A percentile compares a stretch with the other conserved stretches of the same genome.
phyloP scores from a whole-genome alignment of 2,113 vertebrate genomes.

The Gasterosteus nipponicus region DNA sequence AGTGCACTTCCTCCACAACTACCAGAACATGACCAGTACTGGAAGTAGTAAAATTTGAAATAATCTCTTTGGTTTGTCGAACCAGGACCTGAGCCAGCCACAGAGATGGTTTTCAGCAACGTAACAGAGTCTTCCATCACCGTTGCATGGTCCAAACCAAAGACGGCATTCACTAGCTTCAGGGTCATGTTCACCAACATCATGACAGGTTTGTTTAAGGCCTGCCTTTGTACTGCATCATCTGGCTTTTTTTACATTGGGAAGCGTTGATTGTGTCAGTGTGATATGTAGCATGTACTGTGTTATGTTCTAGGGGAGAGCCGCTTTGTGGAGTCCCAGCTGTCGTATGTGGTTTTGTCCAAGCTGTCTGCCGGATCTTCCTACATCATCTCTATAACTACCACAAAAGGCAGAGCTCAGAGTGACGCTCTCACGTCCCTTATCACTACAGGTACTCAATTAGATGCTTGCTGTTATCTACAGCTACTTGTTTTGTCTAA shows the following conservation, averaged over 20 bases:
- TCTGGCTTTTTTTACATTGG: neutral
- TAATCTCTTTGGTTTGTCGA: conserved; percentile 19
- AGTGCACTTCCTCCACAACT: neutral
- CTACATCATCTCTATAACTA: conserved; percentile 85
- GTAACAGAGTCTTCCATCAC: conserved; percentile 79
- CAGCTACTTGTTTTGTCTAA: neutral
- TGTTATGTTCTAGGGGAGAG: conserved; percentile 81
- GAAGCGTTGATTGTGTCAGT: neutral
- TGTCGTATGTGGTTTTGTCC: conserved; percentile 75
- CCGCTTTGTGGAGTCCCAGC: conserved; percentile 72
- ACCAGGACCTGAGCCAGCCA: conserved; percentile 79
- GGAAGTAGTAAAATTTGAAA: neutral
- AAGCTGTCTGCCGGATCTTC: conserved; percentile 81
- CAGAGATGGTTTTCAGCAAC: conserved; percentile 79
- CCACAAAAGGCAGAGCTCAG: conserved; percentile 80
- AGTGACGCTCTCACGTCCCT: conserved; percentile 83
- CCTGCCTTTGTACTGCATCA: neutral
- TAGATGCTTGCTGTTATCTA: neutral
- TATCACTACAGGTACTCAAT: conserved; percentile 84
- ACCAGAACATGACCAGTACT: neutral
- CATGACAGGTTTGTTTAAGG: conserved; percentile 69
- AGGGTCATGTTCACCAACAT: conserved; percentile 79
- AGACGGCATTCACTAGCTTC: conserved; percentile 69
- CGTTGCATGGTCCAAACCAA: conserved; percentile 81
- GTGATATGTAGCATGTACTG: conserved; percentile 4